Conservation (phyloP, 2,888 invertebrate genomes). For the Pemphredon lugubris region DNA sequence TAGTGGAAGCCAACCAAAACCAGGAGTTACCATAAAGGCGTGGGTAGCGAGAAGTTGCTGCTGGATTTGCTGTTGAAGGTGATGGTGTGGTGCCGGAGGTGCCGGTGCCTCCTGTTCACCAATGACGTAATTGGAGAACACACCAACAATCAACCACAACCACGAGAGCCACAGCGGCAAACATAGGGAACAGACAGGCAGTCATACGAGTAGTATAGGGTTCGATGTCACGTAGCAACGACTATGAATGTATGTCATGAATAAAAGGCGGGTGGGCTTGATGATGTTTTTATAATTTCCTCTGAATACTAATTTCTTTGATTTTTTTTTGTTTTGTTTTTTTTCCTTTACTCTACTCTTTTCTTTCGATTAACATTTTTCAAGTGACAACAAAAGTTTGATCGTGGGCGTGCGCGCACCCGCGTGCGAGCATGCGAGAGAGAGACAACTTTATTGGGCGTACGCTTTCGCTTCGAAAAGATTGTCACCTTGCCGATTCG, state of each 20-base stretch:
- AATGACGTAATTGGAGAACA: constrained; percentile 80
- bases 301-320: too few relatives aligned
- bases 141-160: constrained; percentile 82
- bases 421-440: constrained; percentile 35
- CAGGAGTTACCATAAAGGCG: constrained; percentile 82
- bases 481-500: constrained; percentile 36
- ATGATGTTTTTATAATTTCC: constrained; percentile 42
- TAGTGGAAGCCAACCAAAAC: constrained; percentile 81
- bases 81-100: constrained; percentile 80
- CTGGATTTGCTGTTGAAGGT: constrained; percentile 81
- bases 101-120: constrained; percentile 81
- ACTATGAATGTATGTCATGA: constrained; percentile 70
- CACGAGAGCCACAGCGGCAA: constrained; percentile 81
- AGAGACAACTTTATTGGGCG: constrained; percentile 19
- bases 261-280: constrained; percentile 54
- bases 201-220: constrained; percentile 80
- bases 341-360: constrained; percentile 1
- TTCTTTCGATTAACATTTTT: constrained; percentile 13
- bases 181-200: constrained; percentile 81
- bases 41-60: constrained; percentile 82
- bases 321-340: constrained; percentile 14
- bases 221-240: constrained; percentile 73
- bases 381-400: constrained; percentile 10
- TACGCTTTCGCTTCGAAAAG: background rate
- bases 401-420: constrained; percentile 13